A percentile compares a stretch with the other conserved stretches of the same genome.
phyloP scores from a whole-genome alignment of 2,797 vertebrate genomes.

The Coendou prehensilis region DNA sequence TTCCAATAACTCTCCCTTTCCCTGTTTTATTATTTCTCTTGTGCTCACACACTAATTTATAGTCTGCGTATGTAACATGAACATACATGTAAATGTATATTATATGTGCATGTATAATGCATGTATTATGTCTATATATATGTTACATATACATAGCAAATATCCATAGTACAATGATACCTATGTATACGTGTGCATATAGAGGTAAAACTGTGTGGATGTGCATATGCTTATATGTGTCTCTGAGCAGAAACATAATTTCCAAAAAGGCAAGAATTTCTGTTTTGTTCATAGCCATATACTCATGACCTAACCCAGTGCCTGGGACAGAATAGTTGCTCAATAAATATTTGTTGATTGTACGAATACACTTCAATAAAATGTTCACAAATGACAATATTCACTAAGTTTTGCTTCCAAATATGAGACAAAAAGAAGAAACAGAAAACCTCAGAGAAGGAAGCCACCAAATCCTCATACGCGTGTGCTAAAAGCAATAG shows the following conservation, averaged over 20 bases:
- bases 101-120: too few species aligned
- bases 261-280: slow-evolving; percentile 29
- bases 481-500: background rate
- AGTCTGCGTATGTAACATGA: background rate
- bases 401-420: background rate
- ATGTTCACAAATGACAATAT: slow-evolving; percentile 16
- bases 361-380: background rate
- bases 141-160: background rate
- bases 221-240: background rate
- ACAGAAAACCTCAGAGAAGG: background rate
- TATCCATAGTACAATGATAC: background rate
- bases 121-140: background rate
- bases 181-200: background rate
- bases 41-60: background rate
- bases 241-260: background rate
- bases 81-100: background rate
- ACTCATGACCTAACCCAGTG: background rate
- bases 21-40: background rate
- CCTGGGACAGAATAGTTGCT: background rate
- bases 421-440: background rate
- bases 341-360: background rate
- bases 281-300: background rate
- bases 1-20: background rate
- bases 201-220: background rate
- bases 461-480: background rate